Conservation (phyloP, 2,113 vertebrate species). For the Nycticryphes semicollaris region DNA sequence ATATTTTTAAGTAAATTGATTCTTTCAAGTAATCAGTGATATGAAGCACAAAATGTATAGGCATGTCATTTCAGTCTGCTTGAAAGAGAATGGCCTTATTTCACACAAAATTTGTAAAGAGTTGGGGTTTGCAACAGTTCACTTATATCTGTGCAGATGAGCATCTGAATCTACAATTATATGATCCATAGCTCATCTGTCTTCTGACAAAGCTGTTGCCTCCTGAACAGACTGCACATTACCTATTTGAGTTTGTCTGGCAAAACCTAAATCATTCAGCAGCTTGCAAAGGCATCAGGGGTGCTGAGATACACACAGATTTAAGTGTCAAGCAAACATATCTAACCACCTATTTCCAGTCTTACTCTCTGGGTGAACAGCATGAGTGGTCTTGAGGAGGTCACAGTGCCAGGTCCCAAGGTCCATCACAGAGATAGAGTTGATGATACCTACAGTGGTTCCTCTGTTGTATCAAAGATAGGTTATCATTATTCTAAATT, state of each 20-base stretch:
- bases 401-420: rapidly evolving
- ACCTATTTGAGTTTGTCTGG: not conserved
- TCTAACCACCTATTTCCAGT: not conserved
- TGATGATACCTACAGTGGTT: not conserved
- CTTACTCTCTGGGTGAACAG: not conserved
- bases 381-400: not conserved
- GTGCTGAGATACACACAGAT: not conserved
- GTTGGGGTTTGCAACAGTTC: not conserved
- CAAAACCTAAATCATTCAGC: not conserved
- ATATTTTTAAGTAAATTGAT: not conserved
- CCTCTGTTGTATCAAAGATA: not conserved
- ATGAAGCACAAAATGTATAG: not conserved
- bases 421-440: not conserved
- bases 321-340: not conserved
- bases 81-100: not conserved
- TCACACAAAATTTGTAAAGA: not conserved
- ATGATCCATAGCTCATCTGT: not conserved
- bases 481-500: not conserved
- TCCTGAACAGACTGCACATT: not conserved
- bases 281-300: not conserved
- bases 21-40: not conserved
- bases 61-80: not conserved
- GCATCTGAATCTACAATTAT: not conserved
- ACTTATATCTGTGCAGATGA: not conserved
- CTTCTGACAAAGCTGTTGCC: not conserved